phyloP scores from a whole-genome alignment of 2,797 vertebrate genomes.

The Characodon lateralis region DNA sequence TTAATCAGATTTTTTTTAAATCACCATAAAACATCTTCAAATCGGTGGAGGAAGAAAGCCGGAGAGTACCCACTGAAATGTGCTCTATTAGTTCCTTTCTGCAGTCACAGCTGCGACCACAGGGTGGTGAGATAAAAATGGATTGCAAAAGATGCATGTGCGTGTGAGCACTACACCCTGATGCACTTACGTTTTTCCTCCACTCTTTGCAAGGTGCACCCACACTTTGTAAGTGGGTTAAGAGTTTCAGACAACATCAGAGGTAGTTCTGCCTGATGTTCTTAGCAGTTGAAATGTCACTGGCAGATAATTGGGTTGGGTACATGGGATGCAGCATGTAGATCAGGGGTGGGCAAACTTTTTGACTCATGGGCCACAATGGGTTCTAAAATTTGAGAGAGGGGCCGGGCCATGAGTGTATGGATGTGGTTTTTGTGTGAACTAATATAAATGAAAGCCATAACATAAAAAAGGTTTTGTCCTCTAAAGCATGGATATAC shows the following conservation, averaged over 20 bases:
- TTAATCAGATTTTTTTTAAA: conserved; percentile 1
- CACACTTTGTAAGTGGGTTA: conserved; percentile 45
- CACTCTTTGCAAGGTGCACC: conserved; percentile 52
- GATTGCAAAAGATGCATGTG: conserved; percentile 27
- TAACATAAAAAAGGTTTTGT: too few species aligned
- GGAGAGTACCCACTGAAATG: conserved; percentile 1
- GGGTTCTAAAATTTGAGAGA: too few species aligned
- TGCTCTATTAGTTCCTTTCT: conserved; percentile 37
- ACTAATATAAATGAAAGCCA: too few species aligned
- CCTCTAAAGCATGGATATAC: too few species aligned
- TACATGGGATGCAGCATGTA: background rate
- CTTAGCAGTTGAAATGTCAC: background rate
- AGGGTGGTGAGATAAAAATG: conserved; percentile 65
- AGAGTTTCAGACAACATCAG: conserved; percentile 23
- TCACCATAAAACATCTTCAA: background rate
- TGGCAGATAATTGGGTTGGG: background rate
- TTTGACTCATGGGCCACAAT: too few species aligned
- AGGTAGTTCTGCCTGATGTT: conserved; percentile 14
- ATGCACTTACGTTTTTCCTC: conserved; percentile 32
- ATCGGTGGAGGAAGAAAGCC: background rate
- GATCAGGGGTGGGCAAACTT: too few species aligned
- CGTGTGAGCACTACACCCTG: conserved; percentile 20
- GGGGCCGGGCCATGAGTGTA: too few species aligned
- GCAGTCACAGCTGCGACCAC: conserved; percentile 72
- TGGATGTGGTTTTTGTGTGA: too few species aligned